Evolutionary conservation across 1,140 invertebrate genomes (phyloP).

Genomic region (Panagrolaimus sp.): DNA sequence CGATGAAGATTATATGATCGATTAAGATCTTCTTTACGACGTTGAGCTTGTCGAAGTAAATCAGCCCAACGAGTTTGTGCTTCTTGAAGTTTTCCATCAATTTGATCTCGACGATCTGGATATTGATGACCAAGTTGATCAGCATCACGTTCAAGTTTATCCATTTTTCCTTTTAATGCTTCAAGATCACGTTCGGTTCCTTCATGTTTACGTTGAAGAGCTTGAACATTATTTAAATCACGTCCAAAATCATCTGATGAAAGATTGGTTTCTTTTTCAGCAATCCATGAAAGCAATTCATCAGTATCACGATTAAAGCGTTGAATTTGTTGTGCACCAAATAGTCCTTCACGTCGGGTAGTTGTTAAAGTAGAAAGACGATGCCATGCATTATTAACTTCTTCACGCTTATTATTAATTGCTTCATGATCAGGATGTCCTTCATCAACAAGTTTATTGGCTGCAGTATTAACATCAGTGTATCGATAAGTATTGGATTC

Average conservation of each 20-base stretch:
- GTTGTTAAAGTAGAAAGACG: slow-evolving; percentile 83
- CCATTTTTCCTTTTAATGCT: slow-evolving; percentile 82
- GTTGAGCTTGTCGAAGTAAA: slow-evolving; percentile 78
- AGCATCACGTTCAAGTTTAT: slow-evolving; percentile 72
- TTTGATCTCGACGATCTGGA: slow-evolving; percentile 81
- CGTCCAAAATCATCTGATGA: slow-evolving; percentile 93
- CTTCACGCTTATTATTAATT: slow-evolving; percentile 74
- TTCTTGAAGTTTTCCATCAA: slow-evolving; percentile 81
- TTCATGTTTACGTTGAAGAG: slow-evolving; percentile 89
- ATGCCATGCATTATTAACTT: slow-evolving; percentile 93
- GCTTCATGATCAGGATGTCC: slow-evolving; percentile 89
- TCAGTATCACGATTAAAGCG: slow-evolving; percentile 96
- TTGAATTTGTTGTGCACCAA: slow-evolving; percentile 97
- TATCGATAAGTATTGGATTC: slow-evolving; percentile 72
- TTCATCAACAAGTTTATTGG: slow-evolving; percentile 82
- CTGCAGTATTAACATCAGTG: slow-evolving; percentile 85
- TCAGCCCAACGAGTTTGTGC: slow-evolving; percentile 86
- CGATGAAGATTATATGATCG: slow-evolving; percentile 89
- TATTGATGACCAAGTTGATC: slow-evolving; percentile 82
- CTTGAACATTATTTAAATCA: slow-evolving; percentile 93
- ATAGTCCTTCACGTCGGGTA: slow-evolving; percentile 67
- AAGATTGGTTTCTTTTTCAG: slow-evolving; percentile 90
- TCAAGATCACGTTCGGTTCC: slow-evolving; percentile 92
- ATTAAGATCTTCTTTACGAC: slow-evolving; percentile 71
- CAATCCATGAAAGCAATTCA: slow-evolving; percentile 97